phyloP scores from a whole-genome alignment of 2,797 vertebrate genomes.

The Manis crassicaudata region DNA sequence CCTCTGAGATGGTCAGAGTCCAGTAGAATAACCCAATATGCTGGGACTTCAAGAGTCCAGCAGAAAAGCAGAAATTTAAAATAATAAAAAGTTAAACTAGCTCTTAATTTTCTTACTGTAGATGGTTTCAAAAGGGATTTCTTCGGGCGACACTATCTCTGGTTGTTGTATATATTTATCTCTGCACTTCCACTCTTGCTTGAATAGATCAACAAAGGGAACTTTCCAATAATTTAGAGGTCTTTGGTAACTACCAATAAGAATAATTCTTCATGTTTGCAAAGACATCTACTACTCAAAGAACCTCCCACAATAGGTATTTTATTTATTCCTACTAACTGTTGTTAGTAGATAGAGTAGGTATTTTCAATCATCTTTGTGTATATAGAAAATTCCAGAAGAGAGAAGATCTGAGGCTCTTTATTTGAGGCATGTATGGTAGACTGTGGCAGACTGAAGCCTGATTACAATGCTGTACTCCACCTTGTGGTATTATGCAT shows the following conservation, averaged over 20 bases:
- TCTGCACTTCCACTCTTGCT: not conserved
- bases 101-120: not conserved
- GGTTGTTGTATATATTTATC: not conserved
- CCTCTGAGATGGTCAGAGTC: slow-evolving; percentile 11
- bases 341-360: not conserved
- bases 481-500: not conserved
- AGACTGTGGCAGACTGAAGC: not conserved
- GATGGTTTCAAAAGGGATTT: not conserved
- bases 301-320: not conserved
- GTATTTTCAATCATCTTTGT: not conserved
- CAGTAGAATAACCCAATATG: not conserved
- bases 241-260: not conserved
- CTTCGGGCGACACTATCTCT: not conserved
- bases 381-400: not conserved
- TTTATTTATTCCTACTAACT: not conserved
- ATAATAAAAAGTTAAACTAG: not conserved
- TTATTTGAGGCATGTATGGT: not conserved
- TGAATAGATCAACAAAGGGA: not conserved
- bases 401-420: not conserved
- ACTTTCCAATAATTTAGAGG: not conserved
- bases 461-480: not conserved
- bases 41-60: not conserved
- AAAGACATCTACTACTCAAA: not conserved
- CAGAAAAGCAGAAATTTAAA: not conserved
- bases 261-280: not conserved